phyloP scores from a whole-genome alignment of 2,113 vertebrate species.

The Malurus elegans region DNA sequence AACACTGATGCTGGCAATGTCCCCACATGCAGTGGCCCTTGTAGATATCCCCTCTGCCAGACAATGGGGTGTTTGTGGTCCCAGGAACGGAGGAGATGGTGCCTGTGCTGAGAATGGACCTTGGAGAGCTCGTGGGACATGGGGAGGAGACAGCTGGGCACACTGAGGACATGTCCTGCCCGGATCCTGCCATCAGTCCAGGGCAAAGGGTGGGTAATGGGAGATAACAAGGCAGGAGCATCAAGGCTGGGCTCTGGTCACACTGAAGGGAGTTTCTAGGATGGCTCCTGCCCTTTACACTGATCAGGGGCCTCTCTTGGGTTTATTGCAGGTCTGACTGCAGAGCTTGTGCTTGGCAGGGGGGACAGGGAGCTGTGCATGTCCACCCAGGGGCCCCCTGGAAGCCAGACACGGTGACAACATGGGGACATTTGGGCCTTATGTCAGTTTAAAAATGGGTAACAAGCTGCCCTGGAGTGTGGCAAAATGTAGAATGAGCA shows the following conservation, averaged over 20 bases:
- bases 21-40: accelerated
- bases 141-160: not conserved
- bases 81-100: not conserved
- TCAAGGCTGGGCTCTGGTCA: not conserved
- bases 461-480: not conserved
- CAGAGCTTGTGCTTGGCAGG: not conserved
- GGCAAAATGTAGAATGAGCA: not conserved
- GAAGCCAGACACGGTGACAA: not conserved
- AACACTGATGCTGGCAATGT: not conserved
- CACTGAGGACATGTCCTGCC: not conserved
- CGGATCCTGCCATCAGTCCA: not conserved
- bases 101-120: no score
- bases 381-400: not conserved
- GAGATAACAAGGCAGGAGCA: not conserved
- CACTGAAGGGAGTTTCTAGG: not conserved
- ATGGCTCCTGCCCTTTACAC: not conserved
- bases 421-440: not conserved
- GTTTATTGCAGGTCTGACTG: not conserved
- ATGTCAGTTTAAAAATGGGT: not conserved
- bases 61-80: not conserved
- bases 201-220: accelerated
- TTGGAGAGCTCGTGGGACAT: not conserved
- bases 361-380: not conserved
- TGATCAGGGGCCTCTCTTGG: not conserved
- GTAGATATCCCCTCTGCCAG: not conserved